Conservation (phyloP, 2,888 invertebrate genomes). For the Philonicus albiceps region DNA sequence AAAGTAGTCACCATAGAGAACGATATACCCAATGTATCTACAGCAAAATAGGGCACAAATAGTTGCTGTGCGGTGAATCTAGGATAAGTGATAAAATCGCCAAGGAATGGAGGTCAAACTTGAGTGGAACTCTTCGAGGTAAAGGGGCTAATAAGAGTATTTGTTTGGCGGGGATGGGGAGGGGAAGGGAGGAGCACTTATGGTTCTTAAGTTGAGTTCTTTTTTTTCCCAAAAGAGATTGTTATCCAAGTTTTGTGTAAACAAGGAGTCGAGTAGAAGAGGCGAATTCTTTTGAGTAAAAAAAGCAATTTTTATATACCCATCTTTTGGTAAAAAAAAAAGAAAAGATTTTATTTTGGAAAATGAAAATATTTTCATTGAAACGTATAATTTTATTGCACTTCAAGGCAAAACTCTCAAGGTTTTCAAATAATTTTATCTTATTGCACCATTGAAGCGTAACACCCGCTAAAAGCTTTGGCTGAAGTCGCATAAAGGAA, state of each 20-base stretch:
- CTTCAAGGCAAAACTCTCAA: background rate
- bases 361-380: background rate
- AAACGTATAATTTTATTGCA: background rate
- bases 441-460: background rate
- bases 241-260: conserved; percentile 31
- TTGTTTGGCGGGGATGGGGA: no score
- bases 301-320: background rate
- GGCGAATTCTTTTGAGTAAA: no score
- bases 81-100: conserved; percentile 35
- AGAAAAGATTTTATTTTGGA: background rate
- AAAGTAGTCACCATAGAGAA: background rate
- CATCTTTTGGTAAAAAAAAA: background rate
- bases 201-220: conserved; percentile 25
- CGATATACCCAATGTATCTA: background rate
- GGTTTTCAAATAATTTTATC: background rate
- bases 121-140: background rate
- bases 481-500: background rate
- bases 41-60: background rate
- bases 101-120: conserved; percentile 30
- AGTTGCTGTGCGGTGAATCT: conserved; percentile 10
- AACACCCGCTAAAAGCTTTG: background rate
- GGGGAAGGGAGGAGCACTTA: conserved; percentile 35
- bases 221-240: background rate
- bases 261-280: background rate
- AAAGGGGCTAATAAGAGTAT: conserved; percentile 31